Base-by-base conservation (phyloP, 2,888 invertebrate genomes). In the Ellobium chinense region DNA sequence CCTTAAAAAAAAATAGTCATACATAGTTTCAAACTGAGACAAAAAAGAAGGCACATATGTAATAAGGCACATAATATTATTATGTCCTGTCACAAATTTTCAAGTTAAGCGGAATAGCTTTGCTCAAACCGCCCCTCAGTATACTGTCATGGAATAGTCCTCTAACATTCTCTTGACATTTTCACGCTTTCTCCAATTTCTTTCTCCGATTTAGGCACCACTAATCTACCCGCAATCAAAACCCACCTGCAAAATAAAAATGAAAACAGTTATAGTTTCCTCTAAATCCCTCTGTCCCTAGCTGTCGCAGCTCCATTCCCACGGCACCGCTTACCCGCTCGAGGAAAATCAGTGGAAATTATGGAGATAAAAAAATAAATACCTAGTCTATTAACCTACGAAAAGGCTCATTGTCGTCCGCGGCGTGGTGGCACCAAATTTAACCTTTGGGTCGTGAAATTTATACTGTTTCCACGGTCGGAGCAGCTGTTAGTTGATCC, bases 371-470 rank as follows among this genome's bases (percentile, higher is more conserved):
- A 36, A 24, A 46, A 46, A 56, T 24, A 24, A 66, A 24, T 31
- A 60, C 24, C 36, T 58, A 58, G 58, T n/a, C 56, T 56, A 72
- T 72, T 72, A 72, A 34, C 60, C n/a, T 27, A 34, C 29, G 58
- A 34, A n/a, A 36, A 60, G 56, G 36, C 46, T 7, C 70, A 5
- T 4, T 70, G 31, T 21, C 56, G 70, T 31, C 31, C 56, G n/a
- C 34, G 36, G 58, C 34, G 7, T 37, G 14, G 21, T 29, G 66
- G 70, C 56, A 70, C 58, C 36, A 34, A 34, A 29, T 34, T 60
- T 72, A 60, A 60, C 72, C 72, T n/a, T 21, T 29, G 56, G 72
- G 72, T 72, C 72, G 36, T 46, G 58, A 60, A 54, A 66, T 14
- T 3, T 66, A 5, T 27, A 69, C 69, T 54, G 7, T 54, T 69